Evolutionary conservation across 2,113 vertebrate species (phyloP).

Genomic region (Canis aureus): DNA sequence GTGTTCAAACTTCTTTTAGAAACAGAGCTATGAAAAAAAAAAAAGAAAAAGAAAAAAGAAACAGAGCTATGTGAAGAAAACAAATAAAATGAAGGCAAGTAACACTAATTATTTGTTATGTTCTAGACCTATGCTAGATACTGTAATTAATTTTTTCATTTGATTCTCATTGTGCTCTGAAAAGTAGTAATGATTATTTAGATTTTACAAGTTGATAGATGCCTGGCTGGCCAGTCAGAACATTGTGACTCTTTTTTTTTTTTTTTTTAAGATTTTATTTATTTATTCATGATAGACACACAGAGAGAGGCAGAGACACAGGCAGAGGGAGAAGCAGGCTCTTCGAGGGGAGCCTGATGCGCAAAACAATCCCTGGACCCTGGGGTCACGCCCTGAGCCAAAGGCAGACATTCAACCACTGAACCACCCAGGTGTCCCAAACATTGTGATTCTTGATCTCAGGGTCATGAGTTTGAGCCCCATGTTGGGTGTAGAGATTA

Average conservation of each 20-base stretch:
- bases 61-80: background rate
- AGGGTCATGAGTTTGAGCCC: background rate
- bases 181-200: background rate
- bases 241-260: background rate
- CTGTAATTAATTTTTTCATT: conserved; percentile 11
- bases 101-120: background rate
- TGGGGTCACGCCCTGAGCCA: no score
- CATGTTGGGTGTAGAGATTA: background rate
- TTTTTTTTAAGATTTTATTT: no score
- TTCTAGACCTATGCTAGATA: background rate
- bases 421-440: no score
- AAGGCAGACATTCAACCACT: no score
- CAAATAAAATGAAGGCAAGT: background rate
- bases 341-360: no score
- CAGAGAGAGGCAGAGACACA: no score
- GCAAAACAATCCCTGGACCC: no score
- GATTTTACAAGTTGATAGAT: background rate
- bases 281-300: no score
- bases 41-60: background rate
- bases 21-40: background rate
- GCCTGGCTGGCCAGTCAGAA: background rate
- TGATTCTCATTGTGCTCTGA: conserved; percentile 3
- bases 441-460: background rate
- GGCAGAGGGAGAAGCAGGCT: no score
- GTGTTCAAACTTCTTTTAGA: background rate